A percentile compares a stretch with the other conserved stretches of the same genome.
Conservation (phyloP, 2,888 invertebrate genomes). For the Eurois occulta region DNA sequence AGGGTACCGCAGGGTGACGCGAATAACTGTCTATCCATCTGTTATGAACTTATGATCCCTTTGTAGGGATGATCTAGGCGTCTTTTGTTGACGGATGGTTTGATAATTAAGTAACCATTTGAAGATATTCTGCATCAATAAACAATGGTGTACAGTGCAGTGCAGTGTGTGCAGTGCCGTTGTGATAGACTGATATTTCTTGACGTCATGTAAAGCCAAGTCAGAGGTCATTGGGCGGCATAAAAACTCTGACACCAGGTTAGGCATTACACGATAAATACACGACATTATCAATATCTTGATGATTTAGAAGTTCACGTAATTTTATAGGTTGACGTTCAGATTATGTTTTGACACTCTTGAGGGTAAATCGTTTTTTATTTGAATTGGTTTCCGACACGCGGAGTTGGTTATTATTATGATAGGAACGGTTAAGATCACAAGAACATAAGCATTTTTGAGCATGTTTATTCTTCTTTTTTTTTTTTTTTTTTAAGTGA, state of each 20-base stretch:
- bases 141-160: no score
- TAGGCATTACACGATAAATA: no score
- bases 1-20: slow-evolving; percentile 20
- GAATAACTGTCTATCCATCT: slow-evolving; percentile 17
- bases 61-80: slow-evolving; percentile 7
- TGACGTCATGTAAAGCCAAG: no score
- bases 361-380: no score
- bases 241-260: no score
- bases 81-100: slow-evolving; percentile 17
- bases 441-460: background rate
- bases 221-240: no score
- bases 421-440: background rate
- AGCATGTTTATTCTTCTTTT: no score
- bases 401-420: background rate
- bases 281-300: background rate
- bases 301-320: background rate
- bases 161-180: no score
- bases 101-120: background rate
- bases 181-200: no score
- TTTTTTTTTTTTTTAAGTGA: no score
- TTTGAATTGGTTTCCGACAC: background rate
- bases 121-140: background rate
- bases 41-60: slow-evolving; percentile 42
- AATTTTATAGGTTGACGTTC: background rate
- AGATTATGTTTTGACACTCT: background rate